Evolutionary conservation across 2,888 invertebrate genomes (phyloP).

Genomic region (Leptinotarsa haldemani): DNA sequence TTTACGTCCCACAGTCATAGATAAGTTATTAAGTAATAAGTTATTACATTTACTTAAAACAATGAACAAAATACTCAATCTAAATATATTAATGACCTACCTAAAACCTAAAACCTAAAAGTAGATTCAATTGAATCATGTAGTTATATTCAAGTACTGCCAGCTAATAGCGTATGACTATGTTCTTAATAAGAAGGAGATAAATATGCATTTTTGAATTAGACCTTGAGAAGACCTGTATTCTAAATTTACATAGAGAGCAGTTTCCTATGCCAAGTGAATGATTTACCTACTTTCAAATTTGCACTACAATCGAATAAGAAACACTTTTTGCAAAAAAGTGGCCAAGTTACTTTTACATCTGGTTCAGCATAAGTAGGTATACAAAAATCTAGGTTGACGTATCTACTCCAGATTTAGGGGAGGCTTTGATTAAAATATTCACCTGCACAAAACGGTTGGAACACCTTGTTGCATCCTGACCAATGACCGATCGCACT

Average conservation of each 20-base stretch:
- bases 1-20: too few relatives aligned
- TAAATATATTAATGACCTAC: too few relatives aligned
- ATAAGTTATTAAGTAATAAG: too few relatives aligned
- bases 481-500: slow-evolving; percentile 8
- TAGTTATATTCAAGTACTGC: not conserved
- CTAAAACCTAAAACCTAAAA: too few relatives aligned
- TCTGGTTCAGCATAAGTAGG: not conserved
- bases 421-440: slow-evolving; percentile 24
- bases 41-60: too few relatives aligned
- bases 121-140: too few relatives aligned
- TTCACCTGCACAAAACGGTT: slow-evolving; percentile 36
- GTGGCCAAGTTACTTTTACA: slow-evolving; percentile 19
- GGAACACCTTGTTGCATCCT: slow-evolving; percentile 42
- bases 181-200: not conserved
- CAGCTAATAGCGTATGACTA: not conserved
- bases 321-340: slow-evolving; percentile 12
- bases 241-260: slow-evolving; percentile 14
- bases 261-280: slow-evolving; percentile 22
- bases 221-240: slow-evolving; percentile 18
- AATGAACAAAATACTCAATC: too few relatives aligned
- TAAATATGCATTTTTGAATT: slow-evolving; percentile 2
- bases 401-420: not conserved
- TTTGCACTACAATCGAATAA: slow-evolving; percentile 2
- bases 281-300: slow-evolving; percentile 26
- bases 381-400: not conserved